phyloP scores from a whole-genome alignment of 2,888 invertebrate genomes.

The Noctuana brunneofusca region DNA sequence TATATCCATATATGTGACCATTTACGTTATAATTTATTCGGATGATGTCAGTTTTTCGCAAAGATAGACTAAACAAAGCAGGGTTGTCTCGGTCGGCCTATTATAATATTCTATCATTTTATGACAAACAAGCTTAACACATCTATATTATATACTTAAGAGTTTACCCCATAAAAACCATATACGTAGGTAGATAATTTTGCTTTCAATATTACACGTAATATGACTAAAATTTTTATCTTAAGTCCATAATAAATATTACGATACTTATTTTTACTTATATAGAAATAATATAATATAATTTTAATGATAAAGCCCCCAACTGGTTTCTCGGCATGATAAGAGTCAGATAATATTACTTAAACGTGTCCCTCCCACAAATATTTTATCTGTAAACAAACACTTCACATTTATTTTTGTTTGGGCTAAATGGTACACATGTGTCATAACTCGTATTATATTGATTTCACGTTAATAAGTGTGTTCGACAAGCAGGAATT shows the following conservation, averaged over 20 bases:
- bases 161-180: neutral
- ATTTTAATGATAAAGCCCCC: conserved; percentile 2
- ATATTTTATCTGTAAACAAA: conserved; percentile 11
- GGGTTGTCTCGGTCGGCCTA: neutral
- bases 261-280: neutral
- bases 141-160: too few relatives aligned
- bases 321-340: conserved; percentile 4
- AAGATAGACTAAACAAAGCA: neutral
- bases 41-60: neutral
- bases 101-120: too few relatives aligned
- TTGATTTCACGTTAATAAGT: neutral
- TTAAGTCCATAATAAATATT: neutral
- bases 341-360: conserved; percentile 2
- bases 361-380: neutral
- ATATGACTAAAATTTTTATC: neutral
- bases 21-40: too few relatives aligned
- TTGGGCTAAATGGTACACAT: neutral
- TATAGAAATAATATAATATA: conserved; percentile 1
- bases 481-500: conserved; percentile 1
- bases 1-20: too few relatives aligned
- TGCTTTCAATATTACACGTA: neutral
- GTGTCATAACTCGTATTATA: too few relatives aligned
- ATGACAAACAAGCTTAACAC: neutral
- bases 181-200: neutral
- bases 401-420: conserved; percentile 16